A percentile compares a stretch with the other conserved stretches of the same genome.
Conservation (phyloP, 2,113 vertebrate species). For the Rattus norvegicus region GRCr8 NC_086036.1:22895501-22896000, state of each 20-base stretch:
- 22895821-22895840: neutral
- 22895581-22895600: neutral
- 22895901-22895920: neutral
- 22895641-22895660: neutral
- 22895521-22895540: neutral
- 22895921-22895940: neutral
- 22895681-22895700: neutral
- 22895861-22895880: neutral
- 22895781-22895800: neutral
- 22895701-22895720: neutral
- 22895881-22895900: neutral
- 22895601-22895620: neutral
- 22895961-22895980: too few relatives aligned
- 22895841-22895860: neutral
- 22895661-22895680: neutral
- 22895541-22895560: neutral
- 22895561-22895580: neutral
- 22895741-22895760: neutral
- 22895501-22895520: neutral
- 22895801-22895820: neutral
- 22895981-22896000: neutral
- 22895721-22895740: too few relatives aligned
- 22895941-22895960: neutral
- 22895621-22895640: neutral
- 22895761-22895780: neutral